Evolutionary conservation across 2,888 invertebrate species (phyloP).

Genomic region (Myopa tessellatipennis): DNA sequence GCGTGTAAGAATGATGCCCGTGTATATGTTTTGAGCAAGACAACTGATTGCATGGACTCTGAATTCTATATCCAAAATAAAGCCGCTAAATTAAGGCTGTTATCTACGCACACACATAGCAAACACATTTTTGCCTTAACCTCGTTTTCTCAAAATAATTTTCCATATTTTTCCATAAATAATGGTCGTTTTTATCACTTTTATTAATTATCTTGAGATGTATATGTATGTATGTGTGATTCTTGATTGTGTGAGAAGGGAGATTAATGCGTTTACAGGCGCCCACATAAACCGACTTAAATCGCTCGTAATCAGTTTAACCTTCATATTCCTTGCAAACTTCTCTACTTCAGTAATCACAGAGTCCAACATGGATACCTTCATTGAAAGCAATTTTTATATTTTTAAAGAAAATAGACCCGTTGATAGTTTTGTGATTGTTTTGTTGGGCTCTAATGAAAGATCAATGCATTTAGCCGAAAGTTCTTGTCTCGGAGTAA

Average conservation of each 20-base stretch:
- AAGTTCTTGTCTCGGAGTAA: too few relatives aligned
- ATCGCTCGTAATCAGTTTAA: constrained; percentile 25
- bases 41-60: too few relatives aligned
- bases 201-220: not conserved
- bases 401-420: too few relatives aligned
- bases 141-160: constrained; percentile 26
- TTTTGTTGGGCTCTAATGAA: too few relatives aligned
- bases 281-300: constrained; percentile 21
- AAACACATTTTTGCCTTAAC: constrained; percentile 10
- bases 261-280: constrained; percentile 10
- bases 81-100: too few relatives aligned
- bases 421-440: too few relatives aligned
- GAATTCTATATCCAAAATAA: too few relatives aligned
- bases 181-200: not conserved
- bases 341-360: not conserved
- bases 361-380: not conserved
- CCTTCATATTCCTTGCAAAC: constrained; percentile 19
- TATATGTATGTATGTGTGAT: constrained; percentile 5
- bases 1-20: constrained; percentile 4
- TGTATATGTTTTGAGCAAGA: not conserved
- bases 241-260: not conserved
- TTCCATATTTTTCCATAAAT: constrained; percentile 22
- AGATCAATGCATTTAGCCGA: too few relatives aligned
- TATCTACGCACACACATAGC: too few relatives aligned
- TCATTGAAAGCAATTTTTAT: too few relatives aligned